Percentiles rank a stretch among this genome's conserved stretches.
phyloP scores from a whole-genome alignment of 2,113 vertebrate species.

The Meriones unguiculatus region DNA sequence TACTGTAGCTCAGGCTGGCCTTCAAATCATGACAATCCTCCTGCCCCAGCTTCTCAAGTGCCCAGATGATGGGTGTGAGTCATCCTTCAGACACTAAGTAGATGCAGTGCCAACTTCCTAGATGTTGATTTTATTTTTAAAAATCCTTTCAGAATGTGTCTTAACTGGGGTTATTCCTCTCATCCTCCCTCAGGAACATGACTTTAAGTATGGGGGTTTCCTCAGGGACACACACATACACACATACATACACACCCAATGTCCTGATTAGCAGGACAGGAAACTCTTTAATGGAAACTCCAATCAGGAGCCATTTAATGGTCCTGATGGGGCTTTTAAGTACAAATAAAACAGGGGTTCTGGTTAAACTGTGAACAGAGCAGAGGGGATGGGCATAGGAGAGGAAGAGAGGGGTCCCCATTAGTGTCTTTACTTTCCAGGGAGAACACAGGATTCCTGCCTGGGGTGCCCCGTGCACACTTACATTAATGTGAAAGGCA shows the following conservation, averaged over 20 bases:
- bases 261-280: slow-evolving; percentile 59
- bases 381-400: slow-evolving; percentile 1
- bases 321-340: slow-evolving; percentile 76
- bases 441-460: slow-evolving; percentile 31
- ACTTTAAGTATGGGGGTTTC: slow-evolving; percentile 37
- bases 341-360: slow-evolving; percentile 71
- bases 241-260: slow-evolving; percentile 21
- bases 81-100: background rate
- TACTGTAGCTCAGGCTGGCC: background rate
- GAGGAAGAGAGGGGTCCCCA: background rate
- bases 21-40: background rate
- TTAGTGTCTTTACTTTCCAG: slow-evolving; percentile 59
- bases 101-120: slow-evolving; percentile 36
- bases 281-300: slow-evolving; percentile 72
- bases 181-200: slow-evolving; percentile 38
- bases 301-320: slow-evolving; percentile 68
- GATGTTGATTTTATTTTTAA: slow-evolving; percentile 1
- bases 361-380: slow-evolving; percentile 41
- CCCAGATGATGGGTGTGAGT: background rate
- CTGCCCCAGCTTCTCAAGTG: background rate
- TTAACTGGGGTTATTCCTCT: background rate
- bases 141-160: slow-evolving; percentile 12
- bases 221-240: slow-evolving; percentile 52
- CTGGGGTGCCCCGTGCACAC: slow-evolving; percentile 32
- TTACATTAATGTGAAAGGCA: slow-evolving; percentile 66